Conservation (phyloP, 2,888 invertebrate species). For the Subacronicta megacephala region DNA sequence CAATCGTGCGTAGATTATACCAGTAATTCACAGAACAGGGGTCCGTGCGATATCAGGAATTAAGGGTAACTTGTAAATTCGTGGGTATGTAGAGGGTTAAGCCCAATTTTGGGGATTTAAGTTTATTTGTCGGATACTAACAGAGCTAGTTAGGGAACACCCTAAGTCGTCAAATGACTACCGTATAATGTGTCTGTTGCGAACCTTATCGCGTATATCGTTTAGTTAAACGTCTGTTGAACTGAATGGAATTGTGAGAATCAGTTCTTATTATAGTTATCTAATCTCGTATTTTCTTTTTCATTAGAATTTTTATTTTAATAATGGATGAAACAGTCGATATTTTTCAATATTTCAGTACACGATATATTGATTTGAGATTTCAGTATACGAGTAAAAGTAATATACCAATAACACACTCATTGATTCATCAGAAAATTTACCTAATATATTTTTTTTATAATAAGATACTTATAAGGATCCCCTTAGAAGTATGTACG, state of each 20-base stretch:
- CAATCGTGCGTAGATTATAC: slow-evolving; percentile 55
- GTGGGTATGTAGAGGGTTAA: slow-evolving; percentile 54
- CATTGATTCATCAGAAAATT: too few relatives aligned
- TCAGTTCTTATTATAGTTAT: too few relatives aligned
- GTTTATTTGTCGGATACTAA: slow-evolving; percentile 49
- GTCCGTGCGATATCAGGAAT: slow-evolving; percentile 52
- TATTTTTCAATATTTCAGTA: too few relatives aligned
- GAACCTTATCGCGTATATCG: slow-evolving; percentile 17
- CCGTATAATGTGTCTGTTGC: slow-evolving; percentile 24
- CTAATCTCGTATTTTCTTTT: too few relatives aligned
- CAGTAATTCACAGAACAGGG: slow-evolving; percentile 55
- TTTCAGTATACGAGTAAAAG: too few relatives aligned
- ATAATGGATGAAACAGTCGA: too few relatives aligned
- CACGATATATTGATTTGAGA: too few relatives aligned
- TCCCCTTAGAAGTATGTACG: too few relatives aligned
- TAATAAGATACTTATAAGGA: too few relatives aligned
- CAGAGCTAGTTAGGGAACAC: slow-evolving; percentile 44
- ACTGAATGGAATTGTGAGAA: not conserved
- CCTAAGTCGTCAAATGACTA: slow-evolving; percentile 50
- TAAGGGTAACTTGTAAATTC: slow-evolving; percentile 58
- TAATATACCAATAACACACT: too few relatives aligned
- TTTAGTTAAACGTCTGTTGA: not conserved
- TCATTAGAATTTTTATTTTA: too few relatives aligned
- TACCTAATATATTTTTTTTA: too few relatives aligned
- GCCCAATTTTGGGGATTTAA: slow-evolving; percentile 48